Base-by-base conservation (phyloP, 2,113 vertebrate genomes). In the Cisticola juncidis region DNA sequence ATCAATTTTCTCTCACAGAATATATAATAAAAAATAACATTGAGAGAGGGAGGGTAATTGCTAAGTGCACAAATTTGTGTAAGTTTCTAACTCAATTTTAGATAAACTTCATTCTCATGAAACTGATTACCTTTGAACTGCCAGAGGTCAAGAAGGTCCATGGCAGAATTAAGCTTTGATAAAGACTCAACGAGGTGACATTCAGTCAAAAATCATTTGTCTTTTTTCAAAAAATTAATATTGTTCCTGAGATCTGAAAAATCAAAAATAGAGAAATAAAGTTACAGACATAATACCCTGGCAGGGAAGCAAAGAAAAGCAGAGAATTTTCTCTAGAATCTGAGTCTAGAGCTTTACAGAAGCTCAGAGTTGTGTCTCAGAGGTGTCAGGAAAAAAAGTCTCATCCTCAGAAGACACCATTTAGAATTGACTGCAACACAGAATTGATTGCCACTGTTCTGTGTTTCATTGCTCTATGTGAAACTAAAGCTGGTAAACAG, bases 321-420 rank as follows among this genome's bases (percentile, higher is more conserved):
- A 61, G 48, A 47, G 57, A 33, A 7, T 13, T 40, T 81, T 35
- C 11, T 80, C 65, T 35, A n/a, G 60, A 69, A 38, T 12, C 11
- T 45, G 19, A 65, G 36, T 28, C 36, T 35, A 29, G 22, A 66
- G 3, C 23, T 85, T 74, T 28, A 14, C 29, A 48, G n/a, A 81
- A 57, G 16, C 17, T 57, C 29, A 6, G 16, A 13, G 31, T 10
- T 7, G 12, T 35, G 8, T 57, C 16, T 69, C 21, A 29, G 38
- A 64, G 14, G 6, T 35, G 1, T 20, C 1, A 5, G 31, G 9
- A 4, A 16, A 38, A 33, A n/a, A 47, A 2, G 2, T 73, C 21
- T 51, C 10, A 48, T 16, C 6, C 21, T 66, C 33, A 71, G 48
- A 58, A 64, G 17, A 14, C 26, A 74, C 4, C 8, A n/a, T 15